These are phyloP conservation scores for Drosophila neonasuta DNA, from an alignment of 2,888 invertebrate species.

Conservation along the genomic window DNA sequence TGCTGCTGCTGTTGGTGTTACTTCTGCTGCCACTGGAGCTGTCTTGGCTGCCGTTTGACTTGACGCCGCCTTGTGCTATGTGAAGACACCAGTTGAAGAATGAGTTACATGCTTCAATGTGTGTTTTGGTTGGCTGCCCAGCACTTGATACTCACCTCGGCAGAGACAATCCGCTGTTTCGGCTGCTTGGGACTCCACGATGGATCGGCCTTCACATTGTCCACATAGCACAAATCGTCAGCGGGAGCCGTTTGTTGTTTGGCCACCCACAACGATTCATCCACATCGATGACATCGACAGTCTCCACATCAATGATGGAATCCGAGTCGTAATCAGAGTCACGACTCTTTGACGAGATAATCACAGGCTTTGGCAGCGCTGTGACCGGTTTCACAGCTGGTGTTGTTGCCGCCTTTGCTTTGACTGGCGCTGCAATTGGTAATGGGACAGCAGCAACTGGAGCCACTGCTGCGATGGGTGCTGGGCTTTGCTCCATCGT, in stretches of 20 bases:
- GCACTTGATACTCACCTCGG: conserved; percentile 66
- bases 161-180: conserved; percentile 37
- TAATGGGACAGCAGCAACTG: background rate
- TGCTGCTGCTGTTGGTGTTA: conserved; percentile 5
- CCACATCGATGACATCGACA: conserved; percentile 79
- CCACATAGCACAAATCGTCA: conserved; percentile 68
- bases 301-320: conserved; percentile 82
- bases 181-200: conserved; percentile 77
- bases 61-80: conserved; percentile 56
- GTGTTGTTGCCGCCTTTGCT: background rate
- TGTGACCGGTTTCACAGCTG: background rate
- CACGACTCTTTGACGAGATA: conserved; percentile 44
- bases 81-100: conserved; percentile 43
- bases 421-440: background rate
- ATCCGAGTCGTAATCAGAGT: conserved; percentile 80
- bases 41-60: conserved; percentile 20
- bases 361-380: conserved; percentile 16
- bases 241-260: conserved; percentile 5
- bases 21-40: conserved; percentile 1
- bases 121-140: background rate
- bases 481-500: background rate
- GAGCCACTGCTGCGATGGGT: background rate
- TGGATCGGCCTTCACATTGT: conserved; percentile 80
- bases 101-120: conserved; percentile 29
- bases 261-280: conserved; percentile 51